Conservation (phyloP, 2,113 vertebrate species). For the Chrysochloris asiatica region DNA sequence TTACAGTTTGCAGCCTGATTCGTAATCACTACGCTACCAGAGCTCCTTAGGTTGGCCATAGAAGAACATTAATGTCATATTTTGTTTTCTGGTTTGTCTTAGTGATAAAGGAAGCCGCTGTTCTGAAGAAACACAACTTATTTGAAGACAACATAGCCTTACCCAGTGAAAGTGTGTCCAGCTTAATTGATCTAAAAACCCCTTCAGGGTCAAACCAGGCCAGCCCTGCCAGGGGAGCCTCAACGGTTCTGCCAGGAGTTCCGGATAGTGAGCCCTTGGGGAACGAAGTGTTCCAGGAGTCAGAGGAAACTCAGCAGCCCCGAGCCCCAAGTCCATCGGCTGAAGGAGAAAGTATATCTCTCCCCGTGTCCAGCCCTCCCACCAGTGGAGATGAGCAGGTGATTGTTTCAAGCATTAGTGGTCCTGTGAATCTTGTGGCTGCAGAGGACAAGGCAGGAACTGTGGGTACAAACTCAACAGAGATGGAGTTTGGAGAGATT, state of each 20-base stretch:
- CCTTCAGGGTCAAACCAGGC: conserved; percentile 84
- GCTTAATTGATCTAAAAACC: conserved; percentile 86
- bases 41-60: too few species aligned
- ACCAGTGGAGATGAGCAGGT: not conserved
- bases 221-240: conserved; percentile 82
- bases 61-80: not conserved
- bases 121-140: conserved; percentile 93
- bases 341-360: conserved; percentile 21
- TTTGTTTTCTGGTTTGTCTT: conserved; percentile 58
- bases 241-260: conserved; percentile 62
- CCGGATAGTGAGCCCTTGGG: conserved; percentile 46
- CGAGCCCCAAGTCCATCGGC: not conserved
- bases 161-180: conserved; percentile 89
- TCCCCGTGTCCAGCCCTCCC: not conserved
- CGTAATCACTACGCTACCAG: too few species aligned
- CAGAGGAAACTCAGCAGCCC: conserved; percentile 51
- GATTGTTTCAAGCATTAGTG: not conserved
- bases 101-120: conserved; percentile 94
- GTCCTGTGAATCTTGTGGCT: not conserved
- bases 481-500: not conserved
- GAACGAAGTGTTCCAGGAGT: conserved; percentile 67
- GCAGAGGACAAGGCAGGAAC: not conserved
- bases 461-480: not conserved
- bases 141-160: conserved; percentile 88
- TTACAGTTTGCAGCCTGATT: too few species aligned